A percentile compares a stretch with the other conserved stretches of the same genome.
phyloP scores from a whole-genome alignment of 2,113 vertebrate genomes.

The Protomyctophum bolini region DNA sequence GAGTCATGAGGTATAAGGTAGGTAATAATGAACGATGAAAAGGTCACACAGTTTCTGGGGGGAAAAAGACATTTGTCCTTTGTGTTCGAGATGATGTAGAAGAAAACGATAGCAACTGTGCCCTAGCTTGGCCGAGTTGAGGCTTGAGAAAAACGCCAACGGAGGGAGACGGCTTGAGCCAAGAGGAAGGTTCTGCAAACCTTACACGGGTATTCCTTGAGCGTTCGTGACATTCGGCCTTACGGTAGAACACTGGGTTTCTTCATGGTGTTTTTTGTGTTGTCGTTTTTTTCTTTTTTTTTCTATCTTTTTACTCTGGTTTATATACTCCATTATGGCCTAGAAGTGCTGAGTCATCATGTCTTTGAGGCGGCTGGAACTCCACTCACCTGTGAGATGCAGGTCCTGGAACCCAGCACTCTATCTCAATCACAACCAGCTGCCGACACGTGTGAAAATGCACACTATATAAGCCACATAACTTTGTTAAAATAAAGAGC shows the following conservation, averaged over 20 bases:
- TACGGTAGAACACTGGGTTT: constrained; percentile 30
- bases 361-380: constrained; percentile 23
- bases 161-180: constrained; percentile 23
- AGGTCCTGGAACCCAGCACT: constrained; percentile 27
- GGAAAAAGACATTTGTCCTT: constrained; percentile 45
- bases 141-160: constrained; percentile 48
- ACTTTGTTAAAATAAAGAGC: constrained; percentile 56
- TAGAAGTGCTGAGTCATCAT: constrained; percentile 53
- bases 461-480: constrained; percentile 23
- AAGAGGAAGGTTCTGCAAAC: background rate
- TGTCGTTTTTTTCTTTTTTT: background rate
- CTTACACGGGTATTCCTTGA: constrained; percentile 26
- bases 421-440: constrained; percentile 54
- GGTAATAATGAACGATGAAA: constrained; percentile 34
- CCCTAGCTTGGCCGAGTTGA: constrained; percentile 7
- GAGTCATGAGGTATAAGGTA: constrained; percentile 55
- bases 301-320: constrained; percentile 16
- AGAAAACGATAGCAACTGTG: constrained; percentile 40
- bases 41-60: constrained; percentile 44
- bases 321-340: constrained; percentile 11
- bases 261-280: constrained; percentile 1
- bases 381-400: constrained; percentile 44
- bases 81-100: constrained; percentile 55
- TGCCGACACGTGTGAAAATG: constrained; percentile 52
- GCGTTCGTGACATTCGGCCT: constrained; percentile 29